Evolutionary conservation across 2,113 vertebrate genomes (phyloP).

Genomic region (Dipodomys stephensi): DNA sequence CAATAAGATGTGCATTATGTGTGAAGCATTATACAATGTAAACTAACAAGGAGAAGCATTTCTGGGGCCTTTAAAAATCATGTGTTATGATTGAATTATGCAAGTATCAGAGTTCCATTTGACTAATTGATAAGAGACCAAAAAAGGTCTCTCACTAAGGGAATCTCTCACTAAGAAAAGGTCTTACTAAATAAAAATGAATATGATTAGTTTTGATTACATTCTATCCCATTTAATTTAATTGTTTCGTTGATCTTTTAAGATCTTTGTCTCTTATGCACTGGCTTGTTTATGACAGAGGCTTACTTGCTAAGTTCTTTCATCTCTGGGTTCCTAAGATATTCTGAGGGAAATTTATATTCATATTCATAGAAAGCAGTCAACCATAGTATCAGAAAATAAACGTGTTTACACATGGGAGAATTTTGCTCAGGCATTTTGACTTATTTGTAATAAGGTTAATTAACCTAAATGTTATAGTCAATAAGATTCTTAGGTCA

Average conservation of each 20-base stretch:
- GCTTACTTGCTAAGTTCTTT: slow-evolving; percentile 53
- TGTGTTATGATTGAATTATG: slow-evolving; percentile 51
- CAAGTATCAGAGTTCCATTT: not conserved
- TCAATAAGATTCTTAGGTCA: slow-evolving; percentile 25
- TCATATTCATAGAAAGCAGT: slow-evolving; percentile 13
- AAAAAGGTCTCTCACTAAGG: slow-evolving; percentile 11
- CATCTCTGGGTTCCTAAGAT: not conserved
- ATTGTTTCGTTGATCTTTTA: slow-evolving; percentile 50
- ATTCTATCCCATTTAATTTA: slow-evolving; percentile 23
- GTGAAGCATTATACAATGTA: not conserved
- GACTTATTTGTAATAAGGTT: slow-evolving; percentile 25
- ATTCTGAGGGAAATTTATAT: not conserved
- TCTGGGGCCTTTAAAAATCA: slow-evolving; percentile 46
- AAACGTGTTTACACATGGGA: slow-evolving; percentile 3
- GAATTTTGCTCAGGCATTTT: slow-evolving; percentile 15
- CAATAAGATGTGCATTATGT: not conserved
- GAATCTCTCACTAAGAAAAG: not conserved
- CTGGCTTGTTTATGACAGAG: slow-evolving; percentile 40
- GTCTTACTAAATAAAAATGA: slow-evolving; percentile 35
- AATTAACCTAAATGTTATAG: slow-evolving; percentile 40
- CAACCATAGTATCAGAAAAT: slow-evolving; percentile 29
- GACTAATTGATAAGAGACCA: slow-evolving; percentile 58
- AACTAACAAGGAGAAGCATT: not conserved
- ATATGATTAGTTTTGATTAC: slow-evolving; percentile 52
- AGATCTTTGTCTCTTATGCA: slow-evolving; percentile 45